Evolutionary conservation across 1,140 invertebrate species (phyloP), one percentile per base, ranked within the genome.

Genomic region (Varroa destructor): DNA sequence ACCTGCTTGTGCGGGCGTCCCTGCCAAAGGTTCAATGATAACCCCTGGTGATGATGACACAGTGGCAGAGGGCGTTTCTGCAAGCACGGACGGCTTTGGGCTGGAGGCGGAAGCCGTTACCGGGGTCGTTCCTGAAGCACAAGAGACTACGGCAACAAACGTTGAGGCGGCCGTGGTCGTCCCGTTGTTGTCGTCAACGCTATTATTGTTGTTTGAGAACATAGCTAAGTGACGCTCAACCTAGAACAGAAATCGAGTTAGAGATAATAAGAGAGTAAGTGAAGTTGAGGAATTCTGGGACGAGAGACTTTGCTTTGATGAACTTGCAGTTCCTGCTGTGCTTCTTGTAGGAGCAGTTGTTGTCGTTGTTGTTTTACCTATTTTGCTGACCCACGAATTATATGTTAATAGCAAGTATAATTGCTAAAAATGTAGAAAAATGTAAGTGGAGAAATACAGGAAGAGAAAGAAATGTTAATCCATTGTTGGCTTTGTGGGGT

Each of bases 71-170:
- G 25, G 25, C 4, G 46, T 51, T 5, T 51, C 46, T 40, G 61
- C 61, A 43, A 58, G 57, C 57, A 12, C 4, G 3, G 61, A 40
- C 61, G 61, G 37, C 14, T 67, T 40, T 10, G 40, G 40, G 46
- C 46, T 51, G 46, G 46, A 5, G 46, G 46, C 46, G 8, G 46
- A 8, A 8, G 46, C 46, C 40, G 61, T 67, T 46, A 67, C 61
- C 82, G 79, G 56, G 81, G 79, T 42, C 81, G 78, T 56, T 79
- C 77, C 54, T 81, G 80, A 57, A 81, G 74, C 73, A 51, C 71
- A 67, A 71, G 72, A 64, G 14, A 37, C 46, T 37, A 67, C 61
- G 82, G 79, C 56, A 80, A 79, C 43, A 81, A 78, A 55, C 79
- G 76, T 54, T 81, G 80, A 57, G 80, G 74, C 73, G 57, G 73